Evolutionary conservation across 2,113 vertebrate species (phyloP).

Genomic region (Poicephalus meyeri): DNA sequence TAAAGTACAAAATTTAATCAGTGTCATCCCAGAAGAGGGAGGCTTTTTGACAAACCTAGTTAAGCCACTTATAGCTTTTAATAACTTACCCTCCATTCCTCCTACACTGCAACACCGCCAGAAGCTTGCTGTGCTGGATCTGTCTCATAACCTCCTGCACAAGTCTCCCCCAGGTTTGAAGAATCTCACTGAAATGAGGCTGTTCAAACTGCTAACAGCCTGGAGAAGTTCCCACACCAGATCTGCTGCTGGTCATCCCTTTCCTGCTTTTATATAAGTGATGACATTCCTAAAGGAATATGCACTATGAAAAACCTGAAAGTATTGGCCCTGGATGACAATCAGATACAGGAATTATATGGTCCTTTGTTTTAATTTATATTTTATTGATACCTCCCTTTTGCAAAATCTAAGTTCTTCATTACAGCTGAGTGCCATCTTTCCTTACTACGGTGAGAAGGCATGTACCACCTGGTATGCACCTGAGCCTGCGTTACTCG

Average conservation of each 20-base stretch:
- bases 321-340: slow-evolving; percentile 66
- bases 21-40: slow-evolving; percentile 51
- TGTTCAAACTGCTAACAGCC: slow-evolving; percentile 28
- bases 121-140: slow-evolving; percentile 29
- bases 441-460: not conserved
- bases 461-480: not conserved
- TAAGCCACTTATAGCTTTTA: slow-evolving; percentile 67
- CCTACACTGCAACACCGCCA: slow-evolving; percentile 27
- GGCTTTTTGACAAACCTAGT: slow-evolving; percentile 30
- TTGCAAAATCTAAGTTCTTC: not conserved
- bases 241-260: slow-evolving; percentile 2
- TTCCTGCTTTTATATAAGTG: slow-evolving; percentile 47
- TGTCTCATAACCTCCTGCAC: slow-evolving; percentile 43
- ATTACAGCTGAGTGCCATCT: not conserved
- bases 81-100: slow-evolving; percentile 42
- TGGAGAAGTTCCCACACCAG: slow-evolving; percentile 34
- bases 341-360: slow-evolving; percentile 62
- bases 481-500: not conserved
- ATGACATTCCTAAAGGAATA: slow-evolving; percentile 6
- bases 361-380: not conserved
- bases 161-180: not conserved
- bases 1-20: slow-evolving; percentile 63
- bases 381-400: not conserved
- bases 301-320: slow-evolving; percentile 52
- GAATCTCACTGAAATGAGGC: not conserved